Percentiles rank a stretch among this genome's conserved stretches.
These are phyloP conservation scores for Lutjanus campechanus DNA, from an alignment of 2,797 vertebrate species.

Conservation along the genomic window DNA sequence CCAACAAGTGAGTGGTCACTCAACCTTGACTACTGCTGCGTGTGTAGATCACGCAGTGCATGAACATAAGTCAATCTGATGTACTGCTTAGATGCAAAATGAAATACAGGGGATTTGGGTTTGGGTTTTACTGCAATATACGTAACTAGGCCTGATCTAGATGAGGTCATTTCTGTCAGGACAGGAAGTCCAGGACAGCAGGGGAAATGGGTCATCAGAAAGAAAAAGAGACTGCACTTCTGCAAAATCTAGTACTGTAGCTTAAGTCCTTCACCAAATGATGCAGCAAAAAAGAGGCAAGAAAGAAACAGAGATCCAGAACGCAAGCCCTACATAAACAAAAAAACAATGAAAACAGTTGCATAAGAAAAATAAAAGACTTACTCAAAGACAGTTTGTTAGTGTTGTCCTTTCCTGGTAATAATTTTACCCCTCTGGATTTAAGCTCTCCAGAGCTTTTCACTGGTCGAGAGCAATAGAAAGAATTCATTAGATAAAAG, in stretches of 20 bases:
- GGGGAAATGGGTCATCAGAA: conserved; percentile 66
- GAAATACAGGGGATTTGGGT: conserved; percentile 9
- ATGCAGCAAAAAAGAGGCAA: conserved; percentile 65
- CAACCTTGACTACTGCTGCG: conserved; percentile 63
- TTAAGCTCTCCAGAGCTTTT: conserved; percentile 94
- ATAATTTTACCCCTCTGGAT: conserved; percentile 98
- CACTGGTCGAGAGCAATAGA: conserved; percentile 83
- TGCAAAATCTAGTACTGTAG: conserved; percentile 81
- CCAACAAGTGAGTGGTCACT: conserved; percentile 74
- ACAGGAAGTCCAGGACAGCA: conserved; percentile 45
- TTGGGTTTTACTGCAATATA: conserved; percentile 49
- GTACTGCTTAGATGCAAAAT: conserved; percentile 32
- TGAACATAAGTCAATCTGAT: conserved; percentile 48
- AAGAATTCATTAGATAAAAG: conserved; percentile 80
- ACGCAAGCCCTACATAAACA: conserved; percentile 64
- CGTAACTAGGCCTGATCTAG: conserved; percentile 46
- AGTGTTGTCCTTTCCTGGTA: conserved; percentile 96
- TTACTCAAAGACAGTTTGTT: conserved; percentile 98
- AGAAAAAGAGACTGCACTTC: conserved; percentile 79
- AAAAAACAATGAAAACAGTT: conserved; percentile 77
- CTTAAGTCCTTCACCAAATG: conserved; percentile 73
- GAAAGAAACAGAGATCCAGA: conserved; percentile 71
- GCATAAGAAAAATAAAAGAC: conserved; percentile 83
- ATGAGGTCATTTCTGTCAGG: conserved; percentile 45
- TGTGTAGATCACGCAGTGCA: conserved; percentile 53